phyloP scores from a whole-genome alignment of 2,888 invertebrate genomes.

The Minunthozetes semirufus region DNA sequence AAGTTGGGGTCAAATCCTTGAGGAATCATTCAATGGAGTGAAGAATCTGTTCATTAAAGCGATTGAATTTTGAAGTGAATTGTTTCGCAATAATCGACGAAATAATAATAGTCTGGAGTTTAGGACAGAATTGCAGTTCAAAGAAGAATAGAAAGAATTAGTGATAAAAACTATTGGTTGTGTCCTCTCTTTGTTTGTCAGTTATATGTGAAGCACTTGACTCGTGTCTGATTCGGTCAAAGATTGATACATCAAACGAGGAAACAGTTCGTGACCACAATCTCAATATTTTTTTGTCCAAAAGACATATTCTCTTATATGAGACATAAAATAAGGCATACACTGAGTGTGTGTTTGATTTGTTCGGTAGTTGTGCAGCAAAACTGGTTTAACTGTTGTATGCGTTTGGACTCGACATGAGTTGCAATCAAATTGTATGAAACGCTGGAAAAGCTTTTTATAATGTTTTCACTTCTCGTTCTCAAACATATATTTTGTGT shows the following conservation, averaged over 20 bases:
- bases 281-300: neutral
- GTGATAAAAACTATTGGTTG: neutral
- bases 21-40: too few species aligned
- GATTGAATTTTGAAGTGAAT: too few species aligned
- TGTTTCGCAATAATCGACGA: too few species aligned
- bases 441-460: conserved; percentile 11
- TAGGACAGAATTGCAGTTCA: neutral
- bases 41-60: too few species aligned
- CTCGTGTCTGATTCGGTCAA: neutral
- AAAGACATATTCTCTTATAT: neutral
- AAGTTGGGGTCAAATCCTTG: too few species aligned
- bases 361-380: neutral
- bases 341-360: neutral
- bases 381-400: neutral
- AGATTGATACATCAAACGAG: conserved; percentile 16
- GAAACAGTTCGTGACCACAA: conserved; percentile 16
- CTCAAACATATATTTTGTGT: neutral
- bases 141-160: neutral
- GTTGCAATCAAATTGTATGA: neutral
- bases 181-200: neutral
- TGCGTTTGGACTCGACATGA: neutral
- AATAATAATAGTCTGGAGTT: too few species aligned
- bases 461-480: conserved; percentile 1
- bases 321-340: neutral
- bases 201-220: neutral